A percentile compares a stretch with the other conserved stretches of the same genome.
Conservation (phyloP, 1,140 invertebrate genomes). For the Asobara japonica region DNA sequence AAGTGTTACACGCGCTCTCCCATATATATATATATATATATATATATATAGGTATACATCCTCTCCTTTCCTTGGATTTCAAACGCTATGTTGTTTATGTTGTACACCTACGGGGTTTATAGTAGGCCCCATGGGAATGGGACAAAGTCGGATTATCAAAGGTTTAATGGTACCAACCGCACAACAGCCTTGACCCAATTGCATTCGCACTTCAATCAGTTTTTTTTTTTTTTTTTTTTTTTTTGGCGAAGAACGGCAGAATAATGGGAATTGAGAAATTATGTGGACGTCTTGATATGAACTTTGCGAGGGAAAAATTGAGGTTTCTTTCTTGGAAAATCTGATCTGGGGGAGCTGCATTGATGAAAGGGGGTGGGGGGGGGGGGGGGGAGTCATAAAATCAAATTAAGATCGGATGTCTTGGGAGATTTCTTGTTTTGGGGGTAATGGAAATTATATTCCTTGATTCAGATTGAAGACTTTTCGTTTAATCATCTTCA, state of each 20-base stretch:
- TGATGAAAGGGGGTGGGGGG: too few relatives aligned
- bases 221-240: not conserved
- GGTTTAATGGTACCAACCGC: not conserved
- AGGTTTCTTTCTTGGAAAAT: too few relatives aligned
- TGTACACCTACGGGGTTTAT: not conserved
- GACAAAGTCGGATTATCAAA: not conserved
- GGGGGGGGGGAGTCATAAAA: too few relatives aligned
- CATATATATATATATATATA: not conserved
- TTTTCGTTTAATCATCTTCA: too few relatives aligned
- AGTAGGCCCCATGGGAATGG: not conserved
- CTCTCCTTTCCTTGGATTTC: not conserved
- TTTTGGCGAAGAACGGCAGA: not conserved
- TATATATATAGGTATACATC: too few relatives aligned
- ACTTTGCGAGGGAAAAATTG: too few relatives aligned
- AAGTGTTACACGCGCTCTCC: constrained; percentile 5
- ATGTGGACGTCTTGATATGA: too few relatives aligned
- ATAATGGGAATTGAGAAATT: not conserved
- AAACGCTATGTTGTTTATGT: not conserved
- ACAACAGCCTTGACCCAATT: constrained; percentile 8
- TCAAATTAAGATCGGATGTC: too few relatives aligned
- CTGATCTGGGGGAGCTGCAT: too few relatives aligned
- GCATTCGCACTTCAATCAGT: not conserved
- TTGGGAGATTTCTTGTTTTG: too few relatives aligned
- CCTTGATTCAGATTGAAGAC: too few relatives aligned
- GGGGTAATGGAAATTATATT: too few relatives aligned